Evolutionary conservation across 2,797 vertebrate genomes (phyloP), one percentile per base, ranked within the genome.

Genomic region (Carduelis carduelis): DNA sequence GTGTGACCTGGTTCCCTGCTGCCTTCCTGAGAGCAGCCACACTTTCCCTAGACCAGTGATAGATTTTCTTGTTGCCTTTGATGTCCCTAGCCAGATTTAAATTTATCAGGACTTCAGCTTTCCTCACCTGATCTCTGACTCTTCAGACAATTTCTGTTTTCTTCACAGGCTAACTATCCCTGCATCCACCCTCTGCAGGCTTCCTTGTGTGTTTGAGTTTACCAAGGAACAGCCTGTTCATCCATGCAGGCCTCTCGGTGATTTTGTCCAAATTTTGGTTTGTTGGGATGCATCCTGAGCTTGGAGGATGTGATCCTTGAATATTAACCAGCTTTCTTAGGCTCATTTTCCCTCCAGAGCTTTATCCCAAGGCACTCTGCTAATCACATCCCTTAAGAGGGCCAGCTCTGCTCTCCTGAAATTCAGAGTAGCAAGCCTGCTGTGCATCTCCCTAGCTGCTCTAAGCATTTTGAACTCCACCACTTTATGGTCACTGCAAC

Each of bases 181-280:
- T n/a, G 23, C 47, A 53, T 28, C 4, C 5, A 47, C 4, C 7
- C 35, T 83, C 59, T 49, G 35, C 60, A 56, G 50, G 11, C 11
- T 49, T 64, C 19, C 23, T 9, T 72, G 41, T 47, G 12, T 21
- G 16, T 64, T 47, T 30, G 43, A 72, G 30, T 56, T 56, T 47
- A 30, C 10, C 34, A 47, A 72, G 28, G 10, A 47, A 72, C 28
- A 72, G 6, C 17, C 8, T 60, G 35, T 13, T 20, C 17, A 56
- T 56, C 30, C 13, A 49, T 15, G 17, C 26, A 22, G 14, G 27
- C 17, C 4, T 32, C 44, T 35, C 1, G 0, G 14, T 35, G 44
- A 57, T 57, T 50, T 35, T 35, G 11, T 12, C 32, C 32, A 35
- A 32, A 11, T 13, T 65, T 32, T 57, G 32, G 24, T 43, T 57